Evolutionary conservation across 2,797 vertebrate species (phyloP).

Genomic region (Dryobates pubescens): DNA sequence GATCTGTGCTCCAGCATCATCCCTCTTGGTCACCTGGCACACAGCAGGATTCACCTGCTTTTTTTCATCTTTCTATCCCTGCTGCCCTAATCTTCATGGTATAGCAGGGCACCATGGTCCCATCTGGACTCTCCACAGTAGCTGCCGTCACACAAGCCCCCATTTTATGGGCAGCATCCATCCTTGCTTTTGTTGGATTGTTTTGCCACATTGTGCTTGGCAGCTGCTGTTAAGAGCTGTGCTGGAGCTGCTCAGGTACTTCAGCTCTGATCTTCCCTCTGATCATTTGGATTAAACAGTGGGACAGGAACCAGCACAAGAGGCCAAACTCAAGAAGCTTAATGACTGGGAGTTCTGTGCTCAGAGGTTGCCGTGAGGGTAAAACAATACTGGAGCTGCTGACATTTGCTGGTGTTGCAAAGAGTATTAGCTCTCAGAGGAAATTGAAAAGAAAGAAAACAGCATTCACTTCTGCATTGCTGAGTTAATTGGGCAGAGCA

Average conservation of each 20-base stretch:
- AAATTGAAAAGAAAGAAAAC: background rate
- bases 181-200: background rate
- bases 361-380: background rate
- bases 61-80: background rate
- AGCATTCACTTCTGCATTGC: background rate
- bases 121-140: background rate
- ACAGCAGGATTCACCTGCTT: background rate
- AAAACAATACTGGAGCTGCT: background rate
- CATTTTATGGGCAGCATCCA: background rate
- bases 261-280: background rate
- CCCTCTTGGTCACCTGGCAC: background rate
- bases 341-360: background rate
- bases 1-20: background rate
- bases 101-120: fast-evolving
- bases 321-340: background rate
- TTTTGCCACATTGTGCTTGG: background rate
- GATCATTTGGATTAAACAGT: background rate
- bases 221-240: background rate
- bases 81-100: background rate
- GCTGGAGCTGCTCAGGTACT: background rate
- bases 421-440: background rate
- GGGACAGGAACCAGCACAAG: background rate
- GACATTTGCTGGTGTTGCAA: background rate
- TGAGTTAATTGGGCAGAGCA: background rate
- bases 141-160: background rate